Percentiles rank a stretch among this genome's conserved stretches.
Conservation (phyloP, 2,888 invertebrate genomes). For the Chrysolina oricalcia region DNA sequence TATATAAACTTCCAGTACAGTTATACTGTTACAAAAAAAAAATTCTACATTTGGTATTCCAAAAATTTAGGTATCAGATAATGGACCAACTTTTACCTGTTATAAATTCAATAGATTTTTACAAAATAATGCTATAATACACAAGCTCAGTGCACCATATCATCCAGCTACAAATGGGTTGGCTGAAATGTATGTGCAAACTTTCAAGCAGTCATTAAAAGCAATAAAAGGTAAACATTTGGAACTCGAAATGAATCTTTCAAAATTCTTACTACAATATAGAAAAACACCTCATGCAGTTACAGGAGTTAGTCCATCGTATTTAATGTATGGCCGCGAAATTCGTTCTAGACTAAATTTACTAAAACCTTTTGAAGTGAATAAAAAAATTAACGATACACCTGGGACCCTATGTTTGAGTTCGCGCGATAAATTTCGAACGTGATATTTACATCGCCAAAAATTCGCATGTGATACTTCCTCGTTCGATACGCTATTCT, state of each 20-base stretch:
- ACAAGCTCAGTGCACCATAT: too few species aligned
- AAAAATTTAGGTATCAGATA: conserved; percentile 47
- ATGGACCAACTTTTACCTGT: conserved; percentile 34
- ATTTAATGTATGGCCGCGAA: conserved; percentile 51
- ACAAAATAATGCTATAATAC: neutral
- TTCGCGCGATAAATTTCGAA: too few species aligned
- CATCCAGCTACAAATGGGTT: conserved; percentile 58
- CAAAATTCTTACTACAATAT: conserved; percentile 37
- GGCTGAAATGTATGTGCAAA: conserved; percentile 58
- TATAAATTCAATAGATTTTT: neutral
- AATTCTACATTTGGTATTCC: conserved; percentile 43
- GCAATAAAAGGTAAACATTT: conserved; percentile 19
- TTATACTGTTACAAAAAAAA: conserved; percentile 25
- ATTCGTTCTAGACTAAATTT: conserved; percentile 51
- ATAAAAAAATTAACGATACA: too few species aligned
- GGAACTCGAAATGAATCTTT: neutral
- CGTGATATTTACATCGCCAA: too few species aligned
- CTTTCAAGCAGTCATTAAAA: conserved; percentile 49
- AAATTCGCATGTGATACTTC: too few species aligned
- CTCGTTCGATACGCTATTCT: too few species aligned
- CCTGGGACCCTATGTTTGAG: too few species aligned
- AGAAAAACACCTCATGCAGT: conserved; percentile 44
- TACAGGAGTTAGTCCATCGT: conserved; percentile 52
- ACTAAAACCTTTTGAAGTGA: too few species aligned
- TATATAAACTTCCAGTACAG: neutral